phyloP scores from a whole-genome alignment of 2,113 vertebrate species.

The Stegostoma tigrinum region DNA sequence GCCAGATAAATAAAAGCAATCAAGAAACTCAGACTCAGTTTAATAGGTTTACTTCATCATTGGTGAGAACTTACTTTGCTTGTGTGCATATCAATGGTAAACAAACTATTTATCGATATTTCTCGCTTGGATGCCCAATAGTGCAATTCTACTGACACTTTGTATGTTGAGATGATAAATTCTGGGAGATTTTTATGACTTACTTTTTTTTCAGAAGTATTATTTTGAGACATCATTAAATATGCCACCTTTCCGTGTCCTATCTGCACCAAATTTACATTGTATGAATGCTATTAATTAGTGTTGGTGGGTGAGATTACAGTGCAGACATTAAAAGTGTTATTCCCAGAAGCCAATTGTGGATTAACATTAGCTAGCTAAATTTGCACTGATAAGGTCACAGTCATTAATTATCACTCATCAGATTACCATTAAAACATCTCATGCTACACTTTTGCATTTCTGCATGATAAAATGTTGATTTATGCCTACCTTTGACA shows the following conservation, averaged over 20 bases:
- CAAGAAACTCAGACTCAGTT: background rate
- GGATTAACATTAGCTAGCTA: background rate
- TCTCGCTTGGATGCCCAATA: background rate
- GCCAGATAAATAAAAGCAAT: background rate
- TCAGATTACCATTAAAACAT: constrained; percentile 7
- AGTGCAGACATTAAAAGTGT: background rate
- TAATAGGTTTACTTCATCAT: background rate
- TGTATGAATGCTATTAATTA: constrained; percentile 17
- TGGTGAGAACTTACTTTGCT: background rate
- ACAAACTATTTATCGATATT: background rate
- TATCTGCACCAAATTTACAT: background rate
- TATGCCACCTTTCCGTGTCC: background rate
- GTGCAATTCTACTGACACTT: background rate
- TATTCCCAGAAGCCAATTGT: constrained; percentile 21
- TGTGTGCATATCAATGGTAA: background rate
- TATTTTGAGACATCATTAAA: background rate
- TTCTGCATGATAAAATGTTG: background rate
- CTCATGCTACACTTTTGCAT: background rate
- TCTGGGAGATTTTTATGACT: background rate
- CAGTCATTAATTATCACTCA: constrained; percentile 8
- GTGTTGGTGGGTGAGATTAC: background rate
- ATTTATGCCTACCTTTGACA: constrained; percentile 12
- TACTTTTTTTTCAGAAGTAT: background rate
- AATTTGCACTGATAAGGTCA: constrained; percentile 30
- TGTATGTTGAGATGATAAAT: background rate